phyloP scores from a whole-genome alignment of 2,797 vertebrate species.

The Silurus aristotelis region DNA sequence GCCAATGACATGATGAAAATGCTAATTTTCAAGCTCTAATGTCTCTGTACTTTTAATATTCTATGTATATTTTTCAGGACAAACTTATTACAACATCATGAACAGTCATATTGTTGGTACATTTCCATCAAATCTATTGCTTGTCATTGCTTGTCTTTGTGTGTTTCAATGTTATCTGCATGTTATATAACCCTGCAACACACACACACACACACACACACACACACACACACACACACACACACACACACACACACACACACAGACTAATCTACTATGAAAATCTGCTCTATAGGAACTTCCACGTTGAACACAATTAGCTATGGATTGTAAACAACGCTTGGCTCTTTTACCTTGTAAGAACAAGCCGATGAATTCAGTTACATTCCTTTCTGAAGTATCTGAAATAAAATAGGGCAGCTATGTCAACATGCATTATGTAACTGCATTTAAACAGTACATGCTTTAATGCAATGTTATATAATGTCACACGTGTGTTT shows the following conservation, averaged over 20 bases:
- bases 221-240: not conserved
- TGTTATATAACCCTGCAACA: not conserved
- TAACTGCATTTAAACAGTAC: slow-evolving; percentile 20
- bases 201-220: slow-evolving; percentile 4
- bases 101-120: not conserved
- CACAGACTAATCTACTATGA: not conserved
- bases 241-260: not conserved
- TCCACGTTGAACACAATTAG: slow-evolving; percentile 37
- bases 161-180: slow-evolving; percentile 34
- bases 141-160: slow-evolving; percentile 28
- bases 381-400: not conserved
- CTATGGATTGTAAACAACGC: slow-evolving; percentile 21
- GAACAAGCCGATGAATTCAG: not conserved
- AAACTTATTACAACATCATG: not conserved
- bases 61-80: not conserved
- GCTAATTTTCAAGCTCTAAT: not conserved
- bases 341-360: slow-evolving; percentile 3
- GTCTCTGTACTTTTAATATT: not conserved
- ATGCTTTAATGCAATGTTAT: slow-evolving; percentile 23
- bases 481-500: not conserved
- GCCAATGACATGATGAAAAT: not conserved
- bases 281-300: slow-evolving; percentile 11
- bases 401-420: not conserved
- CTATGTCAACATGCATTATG: slow-evolving; percentile 15
- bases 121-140: not conserved